phyloP scores from a whole-genome alignment of 1,140 invertebrate genomes.

The Zaprionus tsacasi region DNA sequence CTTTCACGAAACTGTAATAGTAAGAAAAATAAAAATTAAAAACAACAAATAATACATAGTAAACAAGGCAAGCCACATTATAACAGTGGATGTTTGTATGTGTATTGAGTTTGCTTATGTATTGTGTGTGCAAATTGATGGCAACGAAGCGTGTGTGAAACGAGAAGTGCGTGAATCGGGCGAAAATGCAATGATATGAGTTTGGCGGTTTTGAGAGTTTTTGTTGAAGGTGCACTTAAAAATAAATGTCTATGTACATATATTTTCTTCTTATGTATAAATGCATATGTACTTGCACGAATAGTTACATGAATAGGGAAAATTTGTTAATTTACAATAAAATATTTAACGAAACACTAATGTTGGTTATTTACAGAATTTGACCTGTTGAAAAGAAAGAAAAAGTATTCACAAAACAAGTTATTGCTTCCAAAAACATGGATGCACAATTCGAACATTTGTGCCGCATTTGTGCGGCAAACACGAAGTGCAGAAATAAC shows the following conservation, averaged over 20 bases:
- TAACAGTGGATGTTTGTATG: conserved; percentile 35
- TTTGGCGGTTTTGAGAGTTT: conserved; percentile 34
- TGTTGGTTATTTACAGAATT: neutral
- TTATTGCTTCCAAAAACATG: conserved; percentile 32
- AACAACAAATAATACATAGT: conserved; percentile 49
- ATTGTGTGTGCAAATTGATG: conserved; percentile 37
- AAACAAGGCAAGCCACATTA: conserved; percentile 60
- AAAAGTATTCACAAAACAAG: neutral
- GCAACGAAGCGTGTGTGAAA: conserved; percentile 45
- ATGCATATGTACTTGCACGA: neutral
- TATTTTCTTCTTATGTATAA: neutral
- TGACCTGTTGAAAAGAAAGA: neutral
- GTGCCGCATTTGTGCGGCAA: conserved; percentile 77
- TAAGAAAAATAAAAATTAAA: conserved; percentile 42
- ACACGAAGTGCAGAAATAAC: conserved; percentile 78
- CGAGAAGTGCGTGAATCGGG: conserved; percentile 33
- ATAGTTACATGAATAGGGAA: neutral
- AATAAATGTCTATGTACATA: conserved; percentile 29
- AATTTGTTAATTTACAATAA: neutral
- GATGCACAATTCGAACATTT: conserved; percentile 76
- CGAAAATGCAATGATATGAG: conserved; percentile 39
- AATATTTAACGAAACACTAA: neutral
- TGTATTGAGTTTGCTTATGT: neutral
- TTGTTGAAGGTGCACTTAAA: conserved; percentile 39
- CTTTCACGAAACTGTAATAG: conserved; percentile 70